phyloP scores from a whole-genome alignment of 1,140 invertebrate genomes.

The Lepidostoma basale region DNA sequence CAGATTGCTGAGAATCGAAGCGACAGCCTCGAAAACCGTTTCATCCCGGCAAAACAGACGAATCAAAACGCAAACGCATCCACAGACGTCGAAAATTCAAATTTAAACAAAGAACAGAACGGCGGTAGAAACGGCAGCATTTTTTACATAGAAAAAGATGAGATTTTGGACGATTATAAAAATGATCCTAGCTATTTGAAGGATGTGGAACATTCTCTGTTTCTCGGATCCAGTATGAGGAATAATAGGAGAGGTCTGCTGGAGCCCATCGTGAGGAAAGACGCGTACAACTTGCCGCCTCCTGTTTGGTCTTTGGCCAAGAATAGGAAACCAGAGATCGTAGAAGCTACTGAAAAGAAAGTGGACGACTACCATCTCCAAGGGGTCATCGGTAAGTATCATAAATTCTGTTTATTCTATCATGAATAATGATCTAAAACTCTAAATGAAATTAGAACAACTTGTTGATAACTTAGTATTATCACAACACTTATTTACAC shows the following conservation, averaged over 20 bases:
- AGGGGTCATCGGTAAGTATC: constrained; percentile 41
- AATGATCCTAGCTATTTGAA: constrained; percentile 43
- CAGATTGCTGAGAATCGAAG: constrained; percentile 29
- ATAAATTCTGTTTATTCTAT: too few species aligned
- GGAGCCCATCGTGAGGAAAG: constrained; percentile 55
- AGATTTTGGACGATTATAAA: constrained; percentile 31
- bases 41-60: constrained; percentile 31
- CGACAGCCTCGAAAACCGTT: constrained; percentile 42
- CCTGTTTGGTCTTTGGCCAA: constrained; percentile 58
- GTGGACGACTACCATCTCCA: constrained; percentile 38
- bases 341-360: constrained; percentile 19
- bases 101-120: background rate
- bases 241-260: constrained; percentile 54
- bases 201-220: constrained; percentile 44
- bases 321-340: constrained; percentile 34
- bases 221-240: constrained; percentile 48
- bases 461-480: too few species aligned
- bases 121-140: background rate
- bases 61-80: background rate
- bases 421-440: too few species aligned
- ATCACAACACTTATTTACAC: too few species aligned
- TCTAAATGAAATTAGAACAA: too few species aligned
- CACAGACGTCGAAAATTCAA: background rate
- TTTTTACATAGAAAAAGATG: background rate
- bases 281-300: constrained; percentile 48